Conservation (phyloP, 2,888 invertebrate species). For the Congeria kusceri region DNA sequence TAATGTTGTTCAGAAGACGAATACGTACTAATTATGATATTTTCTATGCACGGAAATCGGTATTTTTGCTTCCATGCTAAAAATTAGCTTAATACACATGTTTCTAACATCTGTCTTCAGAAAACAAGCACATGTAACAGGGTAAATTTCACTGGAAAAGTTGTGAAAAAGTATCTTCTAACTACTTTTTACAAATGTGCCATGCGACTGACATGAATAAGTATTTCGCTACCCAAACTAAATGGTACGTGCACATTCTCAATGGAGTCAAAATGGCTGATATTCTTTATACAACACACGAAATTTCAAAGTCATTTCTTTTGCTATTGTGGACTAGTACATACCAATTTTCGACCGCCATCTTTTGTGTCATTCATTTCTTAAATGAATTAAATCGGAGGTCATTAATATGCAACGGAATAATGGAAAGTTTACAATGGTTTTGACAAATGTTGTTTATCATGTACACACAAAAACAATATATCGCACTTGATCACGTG, state of each 20-base stretch:
- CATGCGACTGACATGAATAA: not conserved
- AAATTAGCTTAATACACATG: too few relatives aligned
- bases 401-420: not conserved
- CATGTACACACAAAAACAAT: too few relatives aligned
- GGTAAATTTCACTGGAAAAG: conserved; percentile 31
- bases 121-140: too few relatives aligned
- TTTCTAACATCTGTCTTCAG: too few relatives aligned
- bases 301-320: conserved; percentile 18
- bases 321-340: conserved; percentile 37
- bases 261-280: conserved; percentile 55
- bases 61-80: too few relatives aligned
- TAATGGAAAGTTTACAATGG: not conserved
- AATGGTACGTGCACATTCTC: conserved; percentile 46
- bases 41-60: too few relatives aligned
- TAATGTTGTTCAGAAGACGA: too few relatives aligned
- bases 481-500: conserved; percentile 7
- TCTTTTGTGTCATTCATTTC: conserved; percentile 53
- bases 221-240: conserved; percentile 6
- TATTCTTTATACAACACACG: conserved; percentile 5
- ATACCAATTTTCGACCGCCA: conserved; percentile 56
- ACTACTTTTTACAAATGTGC: not conserved
- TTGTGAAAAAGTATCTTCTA: conserved; percentile 23
- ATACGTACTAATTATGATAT: too few relatives aligned
- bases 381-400: conserved; percentile 24
- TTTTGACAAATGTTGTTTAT: too few relatives aligned